phyloP scores from a whole-genome alignment of 2,888 invertebrate genomes.

The Eristalis intricaria region DNA sequence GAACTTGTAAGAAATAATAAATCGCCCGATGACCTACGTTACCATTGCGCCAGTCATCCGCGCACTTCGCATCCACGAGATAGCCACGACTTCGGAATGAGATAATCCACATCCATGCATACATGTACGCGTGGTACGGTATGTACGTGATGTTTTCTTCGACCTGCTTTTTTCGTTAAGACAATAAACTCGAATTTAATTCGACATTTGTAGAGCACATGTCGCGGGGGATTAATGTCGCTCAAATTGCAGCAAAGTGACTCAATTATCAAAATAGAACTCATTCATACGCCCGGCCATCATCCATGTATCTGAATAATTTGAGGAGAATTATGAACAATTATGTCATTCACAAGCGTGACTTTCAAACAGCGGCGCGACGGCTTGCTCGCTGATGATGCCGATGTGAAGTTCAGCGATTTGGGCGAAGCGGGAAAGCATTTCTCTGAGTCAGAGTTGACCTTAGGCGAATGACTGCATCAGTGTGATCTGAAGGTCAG shows the following conservation, averaged over 20 bases:
- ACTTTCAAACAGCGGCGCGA: not conserved
- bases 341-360: slow-evolving; percentile 12
- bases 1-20: not conserved
- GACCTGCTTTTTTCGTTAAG: slow-evolving; percentile 30
- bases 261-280: slow-evolving; percentile 59
- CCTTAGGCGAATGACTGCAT: not conserved
- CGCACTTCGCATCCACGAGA: not conserved
- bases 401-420: slow-evolving; percentile 13
- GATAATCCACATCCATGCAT: not conserved
- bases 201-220: slow-evolving; percentile 51
- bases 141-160: slow-evolving; percentile 9
- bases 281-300: not conserved
- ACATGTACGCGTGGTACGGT: no score
- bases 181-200: slow-evolving; percentile 54
- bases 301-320: slow-evolving; percentile 10
- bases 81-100: not conserved
- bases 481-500: not conserved
- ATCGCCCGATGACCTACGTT: not conserved
- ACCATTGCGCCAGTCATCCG: not conserved
- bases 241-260: slow-evolving; percentile 48
- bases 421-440: no score
- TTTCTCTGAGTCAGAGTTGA: not conserved
- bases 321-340: slow-evolving; percentile 9
- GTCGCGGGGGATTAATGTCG: slow-evolving; percentile 42
- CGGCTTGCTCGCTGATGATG: not conserved